phyloP scores from a whole-genome alignment of 2,113 vertebrate genomes.

The Carassius carassius region DNA sequence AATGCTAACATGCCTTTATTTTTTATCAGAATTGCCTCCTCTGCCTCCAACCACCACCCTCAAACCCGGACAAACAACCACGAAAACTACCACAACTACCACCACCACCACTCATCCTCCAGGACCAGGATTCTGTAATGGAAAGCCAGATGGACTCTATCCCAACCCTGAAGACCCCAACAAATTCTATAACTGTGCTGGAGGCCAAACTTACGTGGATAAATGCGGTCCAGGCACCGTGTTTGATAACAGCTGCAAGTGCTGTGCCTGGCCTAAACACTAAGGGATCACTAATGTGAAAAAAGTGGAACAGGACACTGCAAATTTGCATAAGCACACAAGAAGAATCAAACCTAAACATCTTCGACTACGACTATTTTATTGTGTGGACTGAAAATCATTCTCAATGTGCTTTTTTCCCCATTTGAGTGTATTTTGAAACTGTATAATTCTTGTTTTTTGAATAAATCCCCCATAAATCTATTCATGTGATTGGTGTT shows the following conservation, averaged over 20 bases:
- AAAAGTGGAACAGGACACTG: neutral
- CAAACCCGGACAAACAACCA: slow-evolving; percentile 48
- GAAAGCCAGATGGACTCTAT: slow-evolving; percentile 73
- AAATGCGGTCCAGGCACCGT: slow-evolving; percentile 61
- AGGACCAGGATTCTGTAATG: slow-evolving; percentile 72
- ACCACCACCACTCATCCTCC: slow-evolving; percentile 64
- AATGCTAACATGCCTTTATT: neutral
- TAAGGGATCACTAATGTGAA: neutral
- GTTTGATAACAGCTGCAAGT: slow-evolving; percentile 68
- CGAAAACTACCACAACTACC: slow-evolving; percentile 50
- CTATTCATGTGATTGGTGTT: neutral
- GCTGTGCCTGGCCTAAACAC: slow-evolving; percentile 70
- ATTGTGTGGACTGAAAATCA: neutral
- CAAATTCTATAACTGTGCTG: slow-evolving; percentile 69
- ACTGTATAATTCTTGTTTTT: neutral
- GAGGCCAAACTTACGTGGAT: slow-evolving; percentile 57
- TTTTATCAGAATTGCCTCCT: slow-evolving; percentile 36
- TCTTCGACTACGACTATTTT: neutral
- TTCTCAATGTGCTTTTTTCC: neutral
- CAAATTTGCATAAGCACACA: neutral
- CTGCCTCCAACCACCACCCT: slow-evolving; percentile 54
- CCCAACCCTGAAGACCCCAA: slow-evolving; percentile 57
- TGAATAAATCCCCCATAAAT: neutral
- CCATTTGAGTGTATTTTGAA: neutral
- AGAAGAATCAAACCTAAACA: neutral